Conservation (phyloP, 2,888 invertebrate species). For the Cylindroiulus punctatus region DNA sequence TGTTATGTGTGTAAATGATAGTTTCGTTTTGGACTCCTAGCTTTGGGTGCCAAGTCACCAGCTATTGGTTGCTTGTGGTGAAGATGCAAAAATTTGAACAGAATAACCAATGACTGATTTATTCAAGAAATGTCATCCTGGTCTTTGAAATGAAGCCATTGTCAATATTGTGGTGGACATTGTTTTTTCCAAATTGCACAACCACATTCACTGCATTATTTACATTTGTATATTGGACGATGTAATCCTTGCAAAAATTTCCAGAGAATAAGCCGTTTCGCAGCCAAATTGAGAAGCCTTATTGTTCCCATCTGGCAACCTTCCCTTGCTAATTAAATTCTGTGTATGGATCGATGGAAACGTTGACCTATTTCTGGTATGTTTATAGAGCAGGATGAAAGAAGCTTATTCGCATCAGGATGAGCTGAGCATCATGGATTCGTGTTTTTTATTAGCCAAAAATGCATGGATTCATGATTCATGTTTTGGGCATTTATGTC, state of each 20-base stretch:
- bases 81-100: no score
- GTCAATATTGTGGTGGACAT: not conserved
- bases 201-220: not conserved
- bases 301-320: constrained; percentile 14
- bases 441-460: not conserved
- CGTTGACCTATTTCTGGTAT: not conserved
- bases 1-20: no score
- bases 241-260: not conserved
- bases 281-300: not conserved
- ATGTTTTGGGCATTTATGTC: not conserved
- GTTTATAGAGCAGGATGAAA: not conserved
- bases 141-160: no score
- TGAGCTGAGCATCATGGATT: not conserved
- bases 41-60: no score
- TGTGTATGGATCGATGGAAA: not conserved
- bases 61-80: no score
- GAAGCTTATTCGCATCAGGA: not conserved
- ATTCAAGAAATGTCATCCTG: no score
- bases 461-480: not conserved
- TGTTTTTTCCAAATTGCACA: not conserved
- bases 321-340: constrained; percentile 4
- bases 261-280: not conserved
- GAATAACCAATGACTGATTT: no score
- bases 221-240: not conserved
- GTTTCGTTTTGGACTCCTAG: no score